A percentile compares a stretch with the other conserved stretches of the same genome.
Evolutionary conservation across 2,888 invertebrate species (phyloP).

Genomic region (Chaitophorus viminalis): DNA sequence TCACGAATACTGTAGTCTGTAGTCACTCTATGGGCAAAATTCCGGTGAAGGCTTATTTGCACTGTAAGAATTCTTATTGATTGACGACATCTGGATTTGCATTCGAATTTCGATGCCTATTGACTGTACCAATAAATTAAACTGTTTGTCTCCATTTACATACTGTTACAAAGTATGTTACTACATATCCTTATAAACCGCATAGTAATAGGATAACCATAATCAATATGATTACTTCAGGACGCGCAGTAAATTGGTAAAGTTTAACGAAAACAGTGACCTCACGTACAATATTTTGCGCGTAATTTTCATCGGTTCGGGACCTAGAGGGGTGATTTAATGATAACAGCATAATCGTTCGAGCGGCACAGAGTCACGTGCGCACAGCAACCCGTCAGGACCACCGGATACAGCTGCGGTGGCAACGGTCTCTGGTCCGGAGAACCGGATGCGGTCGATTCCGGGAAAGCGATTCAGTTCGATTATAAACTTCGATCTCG

Average conservation of each 20-base stretch:
- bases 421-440: neutral
- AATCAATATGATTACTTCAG: neutral
- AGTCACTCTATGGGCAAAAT: neutral
- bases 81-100: neutral
- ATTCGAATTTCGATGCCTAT: neutral
- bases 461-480: neutral
- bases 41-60: neutral
- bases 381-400: neutral
- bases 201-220: no score
- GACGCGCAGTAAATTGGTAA: conserved; percentile 1
- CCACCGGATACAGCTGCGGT: neutral
- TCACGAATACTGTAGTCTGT: neutral
- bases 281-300: neutral
- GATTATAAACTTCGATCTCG: neutral
- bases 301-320: neutral
- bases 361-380: neutral
- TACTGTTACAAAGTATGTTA: neutral
- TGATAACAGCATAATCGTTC: neutral
- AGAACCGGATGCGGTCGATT: neutral
- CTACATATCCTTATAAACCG: no score
- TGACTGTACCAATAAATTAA: neutral
- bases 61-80: neutral
- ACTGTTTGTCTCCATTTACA: neutral
- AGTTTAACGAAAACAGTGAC: neutral
- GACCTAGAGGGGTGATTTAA: neutral